Base-by-base conservation (phyloP, 2,113 vertebrate genomes). In the Xiphias gladius region DNA sequence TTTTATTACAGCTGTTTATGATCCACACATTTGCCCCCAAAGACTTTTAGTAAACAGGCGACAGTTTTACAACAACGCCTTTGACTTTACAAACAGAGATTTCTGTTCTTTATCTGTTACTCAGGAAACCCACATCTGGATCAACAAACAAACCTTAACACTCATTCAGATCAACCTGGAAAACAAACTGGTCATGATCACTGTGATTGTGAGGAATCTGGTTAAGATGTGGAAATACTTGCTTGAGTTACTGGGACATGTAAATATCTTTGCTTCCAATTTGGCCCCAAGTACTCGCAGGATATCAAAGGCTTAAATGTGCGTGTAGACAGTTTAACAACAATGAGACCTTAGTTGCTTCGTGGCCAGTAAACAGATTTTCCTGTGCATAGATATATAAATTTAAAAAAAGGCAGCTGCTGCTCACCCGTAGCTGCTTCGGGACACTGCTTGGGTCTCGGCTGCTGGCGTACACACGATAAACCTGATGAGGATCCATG, bases 401-500 rank as follows among this genome's bases (percentile, higher is more conserved):
- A 62, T 39, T 14, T 4, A 12, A 24, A 55, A 12, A 32, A 32
- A 28, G 8, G 5, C 43, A 48, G 64, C 35, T 54, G 43, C 63
- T 22, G 79, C 93, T 82, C 93, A 99, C 98, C 96, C 90, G 94
- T 43, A 99, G 94, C 20, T 94, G 92, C 0, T 83, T 28, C 0
- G 96, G 97, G 43, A 99, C 91, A 0, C 89, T 86, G 17, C 24
- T 84, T 17, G 91, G 94, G 83, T 67, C 95, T 71, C 96, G 93
- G 93, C 96, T 97, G 78, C 68, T 93, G 82, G 97, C 97, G 0
- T 96, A 94, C 22, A 99, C 73, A 20, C 97, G 96, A 88, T 96
- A 97, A 46, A 99, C 55, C 11, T 91, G 24, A 24, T 91, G 69
- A 12, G 79, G 86, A 8, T 96, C 88, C 5, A 96, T 73, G 83